A percentile compares a stretch with the other conserved stretches of the same genome.
phyloP scores from a whole-genome alignment of 2,888 invertebrate species.

The Clistopyga incitator region DNA sequence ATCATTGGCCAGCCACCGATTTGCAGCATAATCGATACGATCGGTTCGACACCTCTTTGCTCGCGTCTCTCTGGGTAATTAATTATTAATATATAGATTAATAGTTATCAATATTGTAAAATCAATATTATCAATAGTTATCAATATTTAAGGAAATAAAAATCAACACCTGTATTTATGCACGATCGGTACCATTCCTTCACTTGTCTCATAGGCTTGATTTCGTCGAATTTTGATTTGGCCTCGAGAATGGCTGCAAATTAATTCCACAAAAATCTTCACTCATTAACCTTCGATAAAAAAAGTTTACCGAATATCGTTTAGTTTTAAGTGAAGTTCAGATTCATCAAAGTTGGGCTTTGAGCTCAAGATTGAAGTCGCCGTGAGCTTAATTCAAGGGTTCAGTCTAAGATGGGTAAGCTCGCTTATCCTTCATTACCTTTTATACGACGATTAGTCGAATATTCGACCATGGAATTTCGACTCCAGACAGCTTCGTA shows the following conservation, averaged over 20 bases:
- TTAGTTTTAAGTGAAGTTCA: too few relatives aligned
- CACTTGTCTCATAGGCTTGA: slow-evolving; percentile 60
- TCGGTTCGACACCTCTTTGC: slow-evolving; percentile 86
- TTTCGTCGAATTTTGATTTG: slow-evolving; percentile 51
- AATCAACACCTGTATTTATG: slow-evolving; percentile 68
- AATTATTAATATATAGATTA: too few relatives aligned
- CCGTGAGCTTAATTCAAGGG: too few relatives aligned
- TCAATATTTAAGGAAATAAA: too few relatives aligned
- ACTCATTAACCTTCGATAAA: too few relatives aligned
- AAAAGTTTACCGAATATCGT: neutral
- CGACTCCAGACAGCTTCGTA: slow-evolving; percentile 30
- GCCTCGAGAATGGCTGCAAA: slow-evolving; percentile 57
- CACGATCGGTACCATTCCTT: slow-evolving; percentile 69
- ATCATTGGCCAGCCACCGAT: slow-evolving; percentile 71
- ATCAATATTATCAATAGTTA: neutral
- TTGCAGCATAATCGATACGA: slow-evolving; percentile 85
- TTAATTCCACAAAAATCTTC: neutral
- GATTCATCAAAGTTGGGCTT: too few relatives aligned
- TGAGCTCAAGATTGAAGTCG: neutral
- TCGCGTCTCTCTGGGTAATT: slow-evolving; percentile 85
- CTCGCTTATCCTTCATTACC: neutral
- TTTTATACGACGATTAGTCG: slow-evolving; percentile 6
- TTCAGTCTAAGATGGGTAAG: too few relatives aligned
- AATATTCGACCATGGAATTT: neutral
- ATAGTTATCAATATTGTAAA: too few relatives aligned